These are phyloP conservation scores for Fulica atra DNA, from an alignment of 2,113 vertebrate genomes.

Conservation along the genomic window DNA sequence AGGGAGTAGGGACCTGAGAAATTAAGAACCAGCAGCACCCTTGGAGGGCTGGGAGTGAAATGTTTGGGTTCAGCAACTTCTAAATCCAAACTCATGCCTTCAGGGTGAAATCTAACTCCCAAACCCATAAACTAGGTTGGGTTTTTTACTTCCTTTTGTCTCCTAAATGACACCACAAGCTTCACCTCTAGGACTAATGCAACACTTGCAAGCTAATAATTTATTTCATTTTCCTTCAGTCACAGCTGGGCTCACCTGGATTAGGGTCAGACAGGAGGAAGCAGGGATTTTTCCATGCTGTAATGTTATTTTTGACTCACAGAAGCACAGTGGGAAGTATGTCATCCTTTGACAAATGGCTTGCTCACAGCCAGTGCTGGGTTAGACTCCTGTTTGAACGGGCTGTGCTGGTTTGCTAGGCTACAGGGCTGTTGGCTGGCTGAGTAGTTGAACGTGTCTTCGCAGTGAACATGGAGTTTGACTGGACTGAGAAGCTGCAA, in stretches of 20 bases:
- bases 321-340: not conserved
- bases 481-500: not conserved
- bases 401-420: not conserved
- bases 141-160: not conserved
- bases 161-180: not conserved
- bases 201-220: not conserved
- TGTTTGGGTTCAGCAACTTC: not conserved
- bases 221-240: not conserved
- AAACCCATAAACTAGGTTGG: not conserved
- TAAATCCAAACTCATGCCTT: not conserved
- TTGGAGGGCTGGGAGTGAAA: not conserved
- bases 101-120: not conserved
- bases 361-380: not conserved
- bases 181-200: not conserved
- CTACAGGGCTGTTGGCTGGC: not conserved
- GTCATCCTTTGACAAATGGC: not conserved
- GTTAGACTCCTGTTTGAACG: not conserved
- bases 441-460: not conserved
- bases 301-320: not conserved
- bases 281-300: not conserved
- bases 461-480: not conserved
- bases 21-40: not conserved
- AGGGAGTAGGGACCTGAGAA: not conserved
- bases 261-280: not conserved
- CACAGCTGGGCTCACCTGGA: slow-evolving; percentile 6